Base-by-base conservation (phyloP, 2,888 invertebrate genomes). In the Glomeris marginata region DNA sequence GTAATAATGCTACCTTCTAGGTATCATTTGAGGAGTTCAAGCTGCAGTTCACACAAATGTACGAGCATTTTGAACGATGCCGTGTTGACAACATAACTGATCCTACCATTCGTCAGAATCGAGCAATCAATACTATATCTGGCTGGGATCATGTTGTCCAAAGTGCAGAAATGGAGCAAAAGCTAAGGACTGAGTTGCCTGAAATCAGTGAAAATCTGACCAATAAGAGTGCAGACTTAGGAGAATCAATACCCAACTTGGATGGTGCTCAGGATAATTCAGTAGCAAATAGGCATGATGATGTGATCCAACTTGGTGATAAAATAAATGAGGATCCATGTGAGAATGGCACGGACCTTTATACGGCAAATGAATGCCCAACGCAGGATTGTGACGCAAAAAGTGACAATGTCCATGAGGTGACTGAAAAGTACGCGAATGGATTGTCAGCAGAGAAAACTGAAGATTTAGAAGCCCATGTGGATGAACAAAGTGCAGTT, bases 11-110 rank as follows among this genome's bases (percentile, higher is more conserved):
- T 18, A 51, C 47, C 45, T 64, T 66, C 6, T 63, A 87, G 87
- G 87, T 97, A 8, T 92, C 95, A 0, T 94, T 94, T 67, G 95
- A 97, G 72, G 95, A 97, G 68, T 97, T 95, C 69, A 90, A 91
- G 64, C 76, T 92, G 5, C 94, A 95, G 68, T 94, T 95, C 70
- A 88, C 92, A 34, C 90, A 92, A 71, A 91, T 94, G 88, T 91
- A 91, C 65, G 90, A 90, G 64, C 88, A 88, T 64, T 95, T 94
- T 65, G 92, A 94, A 64, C 78, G 88, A 49, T 84, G 92, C 58
- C 76, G 92, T 50, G 85, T 90, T 0, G 92, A 94, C 68, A 88
- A 92, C 67, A 87, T 94, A 60, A 88, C 91, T 0, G 94, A 94
- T 70, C 92, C 92, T 0, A 81, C 85, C n/a, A 76, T 92, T 57